Evolutionary conservation across 2,797 vertebrate species (phyloP), one percentile per base, ranked within the genome.

Genomic region (Periparus ater): DNA sequence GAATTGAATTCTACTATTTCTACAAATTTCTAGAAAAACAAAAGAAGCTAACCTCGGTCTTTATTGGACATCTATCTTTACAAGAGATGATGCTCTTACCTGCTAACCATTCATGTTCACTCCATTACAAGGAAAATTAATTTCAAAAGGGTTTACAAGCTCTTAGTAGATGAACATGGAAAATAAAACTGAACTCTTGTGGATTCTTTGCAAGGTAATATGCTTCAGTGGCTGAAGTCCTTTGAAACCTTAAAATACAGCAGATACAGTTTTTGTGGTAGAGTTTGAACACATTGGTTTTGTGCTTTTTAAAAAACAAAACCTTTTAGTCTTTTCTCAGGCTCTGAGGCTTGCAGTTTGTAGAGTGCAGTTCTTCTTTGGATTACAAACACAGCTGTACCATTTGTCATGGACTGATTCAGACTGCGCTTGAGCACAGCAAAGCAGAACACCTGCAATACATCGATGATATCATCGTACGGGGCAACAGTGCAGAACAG

Each of bases 401-500:
- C 15, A 36, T 42, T 67, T 81, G 17, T 40, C 47, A 20, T 5
- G 10, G 54, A 18, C 10, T 63, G 36, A 71, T 36, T 53, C 40
- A 67, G 54, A 54, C 21, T 40, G 29, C 21, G n/a, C 13, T 40
- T n/a, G 45, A 62, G 74, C 40, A 55, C 6, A 9, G 26, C 21
- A 70, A 42, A 62, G 10, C 34, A 42, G 18, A 71, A 48, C 30
- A 78, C 30, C 34, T 63, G 42, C 34, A 71, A 34, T 20, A 22
- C 34, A 55, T 9, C 1, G 4, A 16, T 36, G 34, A 27, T 36
- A 27, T 26, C 17, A 47, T 55, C 1, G 0, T 36, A 42, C 7
- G 36, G 42, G 21, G 18, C 12, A 50, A 27, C 30, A 36, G 26
- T 10, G 13, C 18, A 32, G 34, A 62, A 42, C n/a, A n/a, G n/a